Conservation (phyloP, 2,888 invertebrate genomes). For the Drosophila acutilabella region DNA sequence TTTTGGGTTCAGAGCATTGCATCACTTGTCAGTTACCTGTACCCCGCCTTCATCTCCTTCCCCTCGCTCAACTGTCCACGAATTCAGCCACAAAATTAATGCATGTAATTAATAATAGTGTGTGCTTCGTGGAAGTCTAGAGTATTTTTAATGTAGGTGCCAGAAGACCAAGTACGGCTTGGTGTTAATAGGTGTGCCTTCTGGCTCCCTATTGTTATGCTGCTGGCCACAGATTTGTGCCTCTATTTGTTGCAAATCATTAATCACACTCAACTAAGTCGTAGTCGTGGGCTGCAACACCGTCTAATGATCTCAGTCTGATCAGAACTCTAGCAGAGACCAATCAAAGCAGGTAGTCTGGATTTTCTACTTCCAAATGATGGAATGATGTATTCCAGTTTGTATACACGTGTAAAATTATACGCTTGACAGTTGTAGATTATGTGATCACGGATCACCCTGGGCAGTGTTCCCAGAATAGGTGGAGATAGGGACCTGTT, state of each 20-base stretch:
- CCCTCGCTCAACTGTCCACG: slow-evolving; percentile 1
- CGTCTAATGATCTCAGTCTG: slow-evolving; percentile 55
- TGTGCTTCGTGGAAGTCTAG: slow-evolving; percentile 58
- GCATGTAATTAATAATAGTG: slow-evolving; percentile 78
- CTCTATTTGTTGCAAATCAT: slow-evolving; percentile 68
- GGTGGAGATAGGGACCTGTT: not conserved
- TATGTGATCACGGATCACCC: slow-evolving; percentile 29
- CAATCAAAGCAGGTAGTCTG: slow-evolving; percentile 65
- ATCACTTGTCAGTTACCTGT: slow-evolving; percentile 69
- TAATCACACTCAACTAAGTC: slow-evolving; percentile 67
- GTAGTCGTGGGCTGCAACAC: slow-evolving; percentile 43
- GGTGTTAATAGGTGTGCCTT: slow-evolving; percentile 78
- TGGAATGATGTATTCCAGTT: slow-evolving; percentile 57
- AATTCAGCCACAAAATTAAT: slow-evolving; percentile 74
- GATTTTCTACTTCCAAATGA: slow-evolving; percentile 35
- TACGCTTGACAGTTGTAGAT: slow-evolving; percentile 54
- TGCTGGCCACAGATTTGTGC: slow-evolving; percentile 65
- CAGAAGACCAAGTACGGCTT: slow-evolving; percentile 44
- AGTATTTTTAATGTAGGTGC: slow-evolving; percentile 54
- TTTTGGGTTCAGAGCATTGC: slow-evolving; percentile 52
- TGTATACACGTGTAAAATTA: slow-evolving; percentile 64
- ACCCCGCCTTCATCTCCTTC: slow-evolving; percentile 1
- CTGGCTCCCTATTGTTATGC: slow-evolving; percentile 70
- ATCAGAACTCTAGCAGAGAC: slow-evolving; percentile 9
- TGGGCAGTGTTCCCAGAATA: slow-evolving; percentile 34